phyloP scores from a whole-genome alignment of 2,113 vertebrate genomes.

The Polypterus senegalus region DNA sequence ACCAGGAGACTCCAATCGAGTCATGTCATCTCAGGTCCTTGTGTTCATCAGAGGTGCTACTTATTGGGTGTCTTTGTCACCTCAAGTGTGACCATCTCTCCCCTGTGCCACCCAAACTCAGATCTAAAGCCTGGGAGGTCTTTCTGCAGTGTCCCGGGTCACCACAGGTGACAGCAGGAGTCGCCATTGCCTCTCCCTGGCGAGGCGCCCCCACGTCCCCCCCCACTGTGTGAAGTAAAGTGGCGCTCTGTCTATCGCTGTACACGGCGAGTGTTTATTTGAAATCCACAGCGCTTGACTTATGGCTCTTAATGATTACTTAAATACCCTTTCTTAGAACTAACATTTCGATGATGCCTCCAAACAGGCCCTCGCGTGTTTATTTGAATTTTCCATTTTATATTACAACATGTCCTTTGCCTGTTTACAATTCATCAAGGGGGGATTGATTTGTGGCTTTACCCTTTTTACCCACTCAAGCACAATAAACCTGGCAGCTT shows the following conservation, averaged over 20 bases:
- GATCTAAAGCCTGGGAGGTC: neutral
- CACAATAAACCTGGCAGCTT: conserved; percentile 13
- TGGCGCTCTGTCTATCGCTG: conserved; percentile 52
- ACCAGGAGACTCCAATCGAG: too few species aligned
- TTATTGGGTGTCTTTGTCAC: neutral
- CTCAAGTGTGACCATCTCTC: neutral
- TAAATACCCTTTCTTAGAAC: conserved; percentile 53
- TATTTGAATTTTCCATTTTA: conserved; percentile 72
- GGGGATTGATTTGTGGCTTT: conserved; percentile 56
- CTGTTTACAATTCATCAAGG: conserved; percentile 54
- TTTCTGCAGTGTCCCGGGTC: neutral
- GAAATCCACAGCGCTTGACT: conserved; percentile 51
- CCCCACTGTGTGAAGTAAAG: conserved; percentile 58
- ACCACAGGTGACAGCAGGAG: neutral
- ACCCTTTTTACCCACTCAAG: conserved; percentile 19
- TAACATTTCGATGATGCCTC: conserved; percentile 51
- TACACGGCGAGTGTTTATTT: conserved; percentile 64
- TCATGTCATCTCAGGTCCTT: too few species aligned
- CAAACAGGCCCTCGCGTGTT: conserved; percentile 54
- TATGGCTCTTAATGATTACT: conserved; percentile 61
- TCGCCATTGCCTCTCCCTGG: conserved; percentile 22
- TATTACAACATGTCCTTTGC: conserved; percentile 57
- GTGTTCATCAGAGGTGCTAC: too few species aligned
- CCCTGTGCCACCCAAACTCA: too few species aligned
- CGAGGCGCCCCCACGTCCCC: conserved; percentile 39